Evolutionary conservation across 37 sponge, comb jelly and placozoan species (phyloP).

Genomic region (Eunapius fragilis): DNA sequence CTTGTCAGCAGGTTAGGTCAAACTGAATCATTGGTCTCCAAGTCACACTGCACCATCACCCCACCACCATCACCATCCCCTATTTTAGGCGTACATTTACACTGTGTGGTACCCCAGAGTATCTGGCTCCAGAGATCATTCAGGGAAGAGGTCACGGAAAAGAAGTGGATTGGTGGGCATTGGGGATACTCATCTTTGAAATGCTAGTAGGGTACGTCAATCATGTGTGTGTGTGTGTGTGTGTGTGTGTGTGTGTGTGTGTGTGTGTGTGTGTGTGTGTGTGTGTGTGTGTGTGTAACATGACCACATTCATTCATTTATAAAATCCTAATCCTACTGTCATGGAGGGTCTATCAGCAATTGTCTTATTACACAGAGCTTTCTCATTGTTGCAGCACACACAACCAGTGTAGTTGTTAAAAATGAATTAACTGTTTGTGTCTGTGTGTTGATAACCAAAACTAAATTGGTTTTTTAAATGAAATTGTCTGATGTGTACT

Average conservation of each 20-base stretch:
- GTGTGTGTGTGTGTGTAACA: too few relatives aligned
- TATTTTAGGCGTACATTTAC: slow-evolving; percentile 75
- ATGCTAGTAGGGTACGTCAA: slow-evolving; percentile 90
- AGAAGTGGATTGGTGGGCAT: slow-evolving; percentile 98
- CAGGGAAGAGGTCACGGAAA: slow-evolving; percentile 94
- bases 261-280: too few relatives aligned
- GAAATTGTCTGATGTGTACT: too few relatives aligned
- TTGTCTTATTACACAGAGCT: too few relatives aligned
- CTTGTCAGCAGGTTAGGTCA: slow-evolving; percentile 72
- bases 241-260: neutral
- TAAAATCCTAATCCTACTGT: too few relatives aligned
- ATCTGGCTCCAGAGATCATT: slow-evolving; percentile 96
- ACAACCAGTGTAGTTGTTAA: neutral
- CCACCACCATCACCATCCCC: neutral
- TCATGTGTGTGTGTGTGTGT: neutral
- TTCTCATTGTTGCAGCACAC: too few relatives aligned
- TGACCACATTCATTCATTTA: too few relatives aligned
- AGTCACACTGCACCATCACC: neutral
- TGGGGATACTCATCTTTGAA: slow-evolving; percentile 93
- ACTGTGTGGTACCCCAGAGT: slow-evolving; percentile 96
- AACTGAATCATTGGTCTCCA: neutral
- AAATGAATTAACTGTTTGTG: neutral
- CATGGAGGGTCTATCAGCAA: too few relatives aligned
- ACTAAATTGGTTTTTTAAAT: too few relatives aligned
- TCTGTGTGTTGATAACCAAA: neutral